A percentile compares a stretch with the other conserved stretches of the same genome.
Conservation (phyloP, 2,113 vertebrate genomes). For the Rhegmatorhina hoffmannsi region DNA sequence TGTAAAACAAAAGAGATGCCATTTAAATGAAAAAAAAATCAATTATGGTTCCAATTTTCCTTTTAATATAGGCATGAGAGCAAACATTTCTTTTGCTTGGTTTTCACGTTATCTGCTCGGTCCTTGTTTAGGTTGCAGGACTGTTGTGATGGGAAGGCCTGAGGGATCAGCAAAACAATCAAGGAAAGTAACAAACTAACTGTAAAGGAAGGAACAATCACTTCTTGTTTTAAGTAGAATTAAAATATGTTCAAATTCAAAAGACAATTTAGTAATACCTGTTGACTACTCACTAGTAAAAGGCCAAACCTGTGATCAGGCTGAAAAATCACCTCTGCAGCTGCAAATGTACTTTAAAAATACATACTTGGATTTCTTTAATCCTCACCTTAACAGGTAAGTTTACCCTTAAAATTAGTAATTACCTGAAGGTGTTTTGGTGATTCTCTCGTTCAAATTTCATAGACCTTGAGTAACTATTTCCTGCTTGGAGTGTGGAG, state of each 20-base stretch:
- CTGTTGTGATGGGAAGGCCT: neutral
- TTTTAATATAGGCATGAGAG: neutral
- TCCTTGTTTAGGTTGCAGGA: neutral
- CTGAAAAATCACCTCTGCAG: neutral
- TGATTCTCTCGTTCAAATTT: neutral
- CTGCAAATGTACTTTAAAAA: neutral
- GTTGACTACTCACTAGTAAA: neutral
- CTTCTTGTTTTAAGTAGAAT: neutral
- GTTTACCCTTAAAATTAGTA: neutral
- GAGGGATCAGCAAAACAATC: neutral
- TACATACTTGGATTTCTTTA: neutral
- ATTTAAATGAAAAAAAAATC: neutral
- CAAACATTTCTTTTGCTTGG: neutral
- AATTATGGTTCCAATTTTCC: neutral
- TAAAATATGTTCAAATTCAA: neutral
- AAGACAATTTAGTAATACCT: neutral
- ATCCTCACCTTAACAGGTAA: neutral
- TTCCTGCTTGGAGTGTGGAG: neutral
- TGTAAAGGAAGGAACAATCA: neutral
- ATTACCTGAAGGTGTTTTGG: neutral
- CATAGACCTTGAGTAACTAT: neutral
- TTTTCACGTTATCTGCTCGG: accelerated
- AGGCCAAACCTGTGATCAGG: neutral
- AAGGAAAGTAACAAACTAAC: neutral
- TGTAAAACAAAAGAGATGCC: neutral